These are phyloP conservation scores for Vulpes vulpes DNA, from an alignment of 2,113 vertebrate genomes.

Conservation along the genomic window DNA sequence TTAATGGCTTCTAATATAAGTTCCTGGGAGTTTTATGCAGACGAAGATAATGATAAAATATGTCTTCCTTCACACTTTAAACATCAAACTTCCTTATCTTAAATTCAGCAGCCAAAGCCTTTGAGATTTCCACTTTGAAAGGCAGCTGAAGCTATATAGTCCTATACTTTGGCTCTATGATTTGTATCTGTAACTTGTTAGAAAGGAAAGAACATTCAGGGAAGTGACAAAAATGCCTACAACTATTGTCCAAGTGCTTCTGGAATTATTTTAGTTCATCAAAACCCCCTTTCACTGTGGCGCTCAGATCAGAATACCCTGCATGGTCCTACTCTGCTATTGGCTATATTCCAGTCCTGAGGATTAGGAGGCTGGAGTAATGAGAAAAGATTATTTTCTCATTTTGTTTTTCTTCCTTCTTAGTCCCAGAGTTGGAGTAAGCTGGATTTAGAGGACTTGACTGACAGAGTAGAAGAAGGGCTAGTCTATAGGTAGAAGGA, in stretches of 20 bases:
- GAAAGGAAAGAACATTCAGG: background rate
- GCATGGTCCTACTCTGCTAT: background rate
- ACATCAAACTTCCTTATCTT: background rate
- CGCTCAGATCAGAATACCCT: background rate
- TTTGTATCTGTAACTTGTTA: background rate
- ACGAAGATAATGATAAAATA: background rate
- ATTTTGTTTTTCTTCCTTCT: background rate
- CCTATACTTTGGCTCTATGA: background rate
- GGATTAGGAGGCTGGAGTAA: background rate
- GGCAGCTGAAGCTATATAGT: background rate
- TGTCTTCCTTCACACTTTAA: conserved; percentile 15
- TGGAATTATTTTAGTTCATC: background rate
- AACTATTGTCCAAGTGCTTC: background rate
- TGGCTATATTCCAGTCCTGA: background rate
- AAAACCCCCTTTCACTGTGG: background rate
- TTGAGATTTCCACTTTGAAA: background rate
- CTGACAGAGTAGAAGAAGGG: background rate
- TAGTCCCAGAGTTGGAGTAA: background rate
- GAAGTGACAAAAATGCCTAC: background rate
- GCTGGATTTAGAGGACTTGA: background rate
- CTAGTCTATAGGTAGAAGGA: background rate
- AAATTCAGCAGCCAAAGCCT: background rate
- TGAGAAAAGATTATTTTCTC: background rate
- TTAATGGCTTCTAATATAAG: background rate
- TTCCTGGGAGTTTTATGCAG: background rate